Evolutionary conservation across 2,888 invertebrate genomes (phyloP), one percentile per base, ranked within the genome.

Genomic region (Ectemnius lituratus): DNA sequence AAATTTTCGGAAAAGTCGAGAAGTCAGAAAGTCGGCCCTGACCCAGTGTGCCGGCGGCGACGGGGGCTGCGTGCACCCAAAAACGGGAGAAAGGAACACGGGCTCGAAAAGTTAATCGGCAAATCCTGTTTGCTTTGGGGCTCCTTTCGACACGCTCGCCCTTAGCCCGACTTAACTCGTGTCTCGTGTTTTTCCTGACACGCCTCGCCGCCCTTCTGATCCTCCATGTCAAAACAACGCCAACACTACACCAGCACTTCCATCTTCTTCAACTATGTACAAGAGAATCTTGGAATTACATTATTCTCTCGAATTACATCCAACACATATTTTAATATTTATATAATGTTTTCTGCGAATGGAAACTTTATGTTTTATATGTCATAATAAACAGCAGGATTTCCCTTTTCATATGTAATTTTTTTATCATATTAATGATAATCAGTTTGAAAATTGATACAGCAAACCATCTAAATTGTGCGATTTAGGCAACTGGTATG

Each of bases 71-170:
- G 37, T 8, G 0, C 8, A 11, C 8, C 56, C 13, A 23, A 47
- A 47, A 11, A 16, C 14, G 14, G 23, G 47, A 56, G 66, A 58
- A 73, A 62, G 70, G 69, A 16, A 70, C 71, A 62, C 66, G 59
- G 59, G 68, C 69, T 37, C 37, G 6, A 37, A 37, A 37, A 37
- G 78, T 79, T 84, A 86, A 86, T 86, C 87, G 85, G 67, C 78
- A 85, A 88, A 87, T 87, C 87, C 84, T 81, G 78, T 87, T 87
- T 79, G 75, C 78, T 77, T 23, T 78, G 78, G 75, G 70, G 59
- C 67, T 57, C 64, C 70, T 74, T 77, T 77, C 71, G 73, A 62
- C 75, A 73, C 79, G 71, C 68, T 70, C 72, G 75, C 71, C 71
- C 61, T 67, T 60, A 62, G 57, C 47, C 28, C 61, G 47, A 75